phyloP scores from a whole-genome alignment of 2,797 vertebrate species.

The Helicolenus hilgendorfi region DNA sequence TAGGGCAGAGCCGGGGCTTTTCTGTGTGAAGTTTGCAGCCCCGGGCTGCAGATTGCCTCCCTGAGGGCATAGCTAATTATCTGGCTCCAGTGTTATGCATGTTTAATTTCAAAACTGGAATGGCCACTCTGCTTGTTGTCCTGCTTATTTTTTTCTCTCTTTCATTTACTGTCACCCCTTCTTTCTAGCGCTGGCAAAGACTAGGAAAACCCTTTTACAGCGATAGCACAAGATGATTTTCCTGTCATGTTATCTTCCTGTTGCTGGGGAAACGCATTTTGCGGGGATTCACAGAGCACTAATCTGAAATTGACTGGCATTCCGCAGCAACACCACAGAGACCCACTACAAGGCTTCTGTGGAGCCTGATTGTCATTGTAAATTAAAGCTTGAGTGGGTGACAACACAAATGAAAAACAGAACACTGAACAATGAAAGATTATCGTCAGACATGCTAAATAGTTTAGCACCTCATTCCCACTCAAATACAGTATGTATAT shows the following conservation, averaged over 20 bases:
- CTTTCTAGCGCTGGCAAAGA: constrained; percentile 21
- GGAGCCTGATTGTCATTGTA: constrained; percentile 26
- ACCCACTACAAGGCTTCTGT: constrained; percentile 21
- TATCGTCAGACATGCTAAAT: constrained; percentile 2
- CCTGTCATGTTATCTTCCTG: constrained; percentile 72
- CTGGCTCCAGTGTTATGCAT: constrained; percentile 34
- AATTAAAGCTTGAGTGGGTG: constrained; percentile 50
- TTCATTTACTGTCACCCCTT: constrained; percentile 25
- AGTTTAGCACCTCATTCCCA: background rate
- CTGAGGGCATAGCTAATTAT: constrained; percentile 48
- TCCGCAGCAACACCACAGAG: constrained; percentile 38
- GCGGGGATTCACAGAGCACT: constrained; percentile 55
- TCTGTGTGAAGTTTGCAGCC: constrained; percentile 33
- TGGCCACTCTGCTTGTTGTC: constrained; percentile 41
- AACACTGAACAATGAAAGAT: background rate
- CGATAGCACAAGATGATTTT: constrained; percentile 66
- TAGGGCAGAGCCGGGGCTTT: background rate
- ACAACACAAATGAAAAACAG: constrained; percentile 24
- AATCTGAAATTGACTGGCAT: constrained; percentile 73
- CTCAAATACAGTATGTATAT: background rate
- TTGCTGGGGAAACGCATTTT: constrained; percentile 71
- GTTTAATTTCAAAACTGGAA: constrained; percentile 62
- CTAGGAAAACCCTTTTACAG: constrained; percentile 44
- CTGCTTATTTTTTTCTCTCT: background rate
- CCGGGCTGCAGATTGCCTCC: constrained; percentile 28